These are phyloP conservation scores for Crotalus adamanteus DNA, from an alignment of 2,797 vertebrate genomes.

Conservation along the genomic window DNA sequence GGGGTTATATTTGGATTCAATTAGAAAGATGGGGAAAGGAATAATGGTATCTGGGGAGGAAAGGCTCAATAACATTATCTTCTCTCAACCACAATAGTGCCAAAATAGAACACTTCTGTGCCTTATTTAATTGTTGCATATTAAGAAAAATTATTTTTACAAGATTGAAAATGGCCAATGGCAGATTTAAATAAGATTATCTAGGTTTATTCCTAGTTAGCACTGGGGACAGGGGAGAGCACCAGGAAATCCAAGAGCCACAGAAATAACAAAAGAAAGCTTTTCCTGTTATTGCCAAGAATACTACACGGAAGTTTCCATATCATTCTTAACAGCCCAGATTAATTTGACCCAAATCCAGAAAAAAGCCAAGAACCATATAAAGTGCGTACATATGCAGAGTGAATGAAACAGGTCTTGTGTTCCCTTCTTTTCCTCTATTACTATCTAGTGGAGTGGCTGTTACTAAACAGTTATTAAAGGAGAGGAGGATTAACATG, in stretches of 20 bases:
- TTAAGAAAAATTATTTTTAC: neutral
- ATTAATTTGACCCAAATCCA: neutral
- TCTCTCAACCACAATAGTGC: neutral
- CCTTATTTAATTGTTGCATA: neutral
- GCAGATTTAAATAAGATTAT: neutral
- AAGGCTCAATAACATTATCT: neutral
- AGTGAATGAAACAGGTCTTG: neutral
- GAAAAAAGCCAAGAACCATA: neutral
- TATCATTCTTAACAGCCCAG: neutral
- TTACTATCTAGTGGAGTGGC: neutral
- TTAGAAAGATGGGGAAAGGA: neutral
- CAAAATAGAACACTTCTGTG: neutral
- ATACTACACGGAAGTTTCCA: neutral
- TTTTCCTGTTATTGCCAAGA: neutral
- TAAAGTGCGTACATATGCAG: neutral
- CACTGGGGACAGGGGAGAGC: neutral
- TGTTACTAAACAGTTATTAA: neutral
- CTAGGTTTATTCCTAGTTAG: neutral
- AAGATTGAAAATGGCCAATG: neutral
- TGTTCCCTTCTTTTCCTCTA: neutral
- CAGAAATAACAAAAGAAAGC: neutral
- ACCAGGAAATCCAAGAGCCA: neutral
- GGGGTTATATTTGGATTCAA: neutral
- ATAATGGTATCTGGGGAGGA: neutral
- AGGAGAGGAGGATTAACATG: neutral